These are phyloP conservation scores for Nibea coibor DNA, from an alignment of 2,113 vertebrate species.

Conservation along the genomic window DNA sequence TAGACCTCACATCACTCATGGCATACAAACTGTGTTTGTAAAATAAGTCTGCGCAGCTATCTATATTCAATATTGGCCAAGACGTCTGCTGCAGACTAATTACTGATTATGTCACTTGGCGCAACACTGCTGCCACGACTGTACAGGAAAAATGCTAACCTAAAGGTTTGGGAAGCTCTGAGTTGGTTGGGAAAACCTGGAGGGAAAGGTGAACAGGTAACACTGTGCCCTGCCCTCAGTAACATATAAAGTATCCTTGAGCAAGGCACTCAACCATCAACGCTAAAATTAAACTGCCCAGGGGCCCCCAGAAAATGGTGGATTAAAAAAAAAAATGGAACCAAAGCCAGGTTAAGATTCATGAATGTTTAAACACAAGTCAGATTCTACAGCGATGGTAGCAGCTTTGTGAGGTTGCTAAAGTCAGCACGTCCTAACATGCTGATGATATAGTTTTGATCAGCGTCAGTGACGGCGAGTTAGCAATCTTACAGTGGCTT, in stretches of 20 bases:
- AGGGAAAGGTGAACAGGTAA: not conserved
- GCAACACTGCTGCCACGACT: not conserved
- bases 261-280: not conserved
- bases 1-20: constrained; percentile 29
- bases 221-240: not conserved
- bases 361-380: not conserved
- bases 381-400: not conserved
- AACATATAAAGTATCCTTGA: constrained; percentile 1
- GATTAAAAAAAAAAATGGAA: not conserved
- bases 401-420: not conserved
- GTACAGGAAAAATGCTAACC: not conserved
- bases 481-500: not conserved
- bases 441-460: not conserved
- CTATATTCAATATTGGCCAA: constrained; percentile 62
- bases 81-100: constrained; percentile 50
- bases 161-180: constrained; percentile 2
- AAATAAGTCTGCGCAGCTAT: constrained; percentile 51
- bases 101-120: constrained; percentile 41
- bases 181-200: not conserved
- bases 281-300: not conserved
- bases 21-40: constrained; percentile 37
- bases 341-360: not conserved
- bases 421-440: not conserved
- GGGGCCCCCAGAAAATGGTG: not conserved
- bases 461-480: not conserved